Base-by-base conservation (phyloP, 2,888 invertebrate species). In the Chirona hameri region DNA sequence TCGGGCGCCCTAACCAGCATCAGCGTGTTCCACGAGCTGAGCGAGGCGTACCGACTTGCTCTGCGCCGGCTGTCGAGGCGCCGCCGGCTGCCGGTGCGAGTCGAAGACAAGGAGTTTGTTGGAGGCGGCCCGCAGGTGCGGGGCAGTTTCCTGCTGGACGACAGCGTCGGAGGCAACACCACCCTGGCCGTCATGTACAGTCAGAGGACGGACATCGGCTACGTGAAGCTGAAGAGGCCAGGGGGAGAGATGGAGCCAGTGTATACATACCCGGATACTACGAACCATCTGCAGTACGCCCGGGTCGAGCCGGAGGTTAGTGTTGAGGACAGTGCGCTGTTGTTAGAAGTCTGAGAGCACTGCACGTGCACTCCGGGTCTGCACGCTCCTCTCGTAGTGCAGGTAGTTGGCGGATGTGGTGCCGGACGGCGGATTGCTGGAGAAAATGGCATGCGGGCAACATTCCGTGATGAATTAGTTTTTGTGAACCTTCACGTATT, bases 111-210 rank as follows among this genome's bases (percentile, higher is more conserved):
- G 72, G 85, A 85, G 82, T 83, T 86, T 79, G 83, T 83, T 31
- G 84, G 82, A 21, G 82, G 84, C 21, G 84, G 84, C 0, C 82
- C 72, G 27, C 80, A 80, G 57, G 84, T 82, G n/a, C 82, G 84
- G 39, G 91, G 91, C 0, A 90, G 89, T 84, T 91, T 91, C 86
- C 89, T 90, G 84, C 85, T 91, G 83, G 91, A 91, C 83, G 88
- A 89, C 2, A 88, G 88, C 81, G 88, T 91, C 86, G 87, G 87
- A 1, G 85, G 85, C 48, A 85, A 86, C 83, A 86, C 86, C 0
- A 85, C 84, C 39, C 85, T 86, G 81, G 84, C 85, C 15, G 84
- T 86, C 60, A 85, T 85, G 82, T 86, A 86, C 82, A 85, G 85
- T 81, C 85, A 10, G 18, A 24, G 29, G n/a, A 55, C 27, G 52